Evolutionary conservation across 2,797 vertebrate species (phyloP).

Genomic region (Enteromius treurensis): DNA sequence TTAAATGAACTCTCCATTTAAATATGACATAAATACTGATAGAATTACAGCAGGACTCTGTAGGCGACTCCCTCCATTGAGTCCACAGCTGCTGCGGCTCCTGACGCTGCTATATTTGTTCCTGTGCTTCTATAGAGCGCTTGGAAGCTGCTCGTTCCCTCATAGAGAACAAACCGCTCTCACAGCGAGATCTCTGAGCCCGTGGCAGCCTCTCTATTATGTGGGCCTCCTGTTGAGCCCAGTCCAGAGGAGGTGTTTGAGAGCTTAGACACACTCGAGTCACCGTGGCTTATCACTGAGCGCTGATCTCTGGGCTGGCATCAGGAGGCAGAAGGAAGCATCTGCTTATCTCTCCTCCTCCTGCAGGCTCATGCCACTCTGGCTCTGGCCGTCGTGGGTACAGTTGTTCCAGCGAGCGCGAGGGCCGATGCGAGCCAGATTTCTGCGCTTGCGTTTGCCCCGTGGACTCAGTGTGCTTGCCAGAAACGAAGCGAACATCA

Average conservation of each 20-base stretch:
- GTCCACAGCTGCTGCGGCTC: background rate
- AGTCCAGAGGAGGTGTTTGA: constrained; percentile 18
- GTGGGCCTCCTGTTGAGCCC: background rate
- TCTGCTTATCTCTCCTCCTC: constrained; percentile 36
- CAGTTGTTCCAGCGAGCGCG: constrained; percentile 24
- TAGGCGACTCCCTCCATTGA: background rate
- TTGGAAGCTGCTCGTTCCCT: background rate
- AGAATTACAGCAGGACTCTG: background rate
- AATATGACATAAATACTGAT: background rate
- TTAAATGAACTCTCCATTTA: background rate
- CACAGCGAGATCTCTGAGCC: constrained; percentile 1
- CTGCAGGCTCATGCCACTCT: constrained; percentile 14
- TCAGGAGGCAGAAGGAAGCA: constrained; percentile 26
- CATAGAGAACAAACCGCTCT: background rate
- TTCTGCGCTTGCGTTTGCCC: background rate
- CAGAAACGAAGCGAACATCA: constrained; percentile 16
- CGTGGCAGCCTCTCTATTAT: constrained; percentile 4
- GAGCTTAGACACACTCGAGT: constrained; percentile 16
- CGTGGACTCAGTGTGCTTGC: background rate
- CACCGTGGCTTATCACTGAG: background rate
- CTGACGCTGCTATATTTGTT: background rate
- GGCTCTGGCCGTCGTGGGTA: background rate
- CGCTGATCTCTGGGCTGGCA: constrained; percentile 20
- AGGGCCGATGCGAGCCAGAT: constrained; percentile 3
- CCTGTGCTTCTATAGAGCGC: background rate